Evolutionary conservation across 2,797 vertebrate species (phyloP), one percentile per base, ranked within the genome.

Genomic region (Poeciliopsis gracilis): DNA sequence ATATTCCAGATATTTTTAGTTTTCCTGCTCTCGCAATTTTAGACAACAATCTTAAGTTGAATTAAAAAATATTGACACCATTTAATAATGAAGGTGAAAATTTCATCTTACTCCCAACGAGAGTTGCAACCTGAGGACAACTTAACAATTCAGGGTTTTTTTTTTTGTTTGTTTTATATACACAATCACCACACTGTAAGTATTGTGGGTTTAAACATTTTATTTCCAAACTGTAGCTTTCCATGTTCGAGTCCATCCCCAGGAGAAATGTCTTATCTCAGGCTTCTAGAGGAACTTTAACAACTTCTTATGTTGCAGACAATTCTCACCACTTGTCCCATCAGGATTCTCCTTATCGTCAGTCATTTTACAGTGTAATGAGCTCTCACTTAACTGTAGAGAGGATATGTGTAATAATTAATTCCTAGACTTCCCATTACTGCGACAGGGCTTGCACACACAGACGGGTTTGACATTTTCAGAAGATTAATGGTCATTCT

Each of bases 351-450:
- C 45, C 69, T 49, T 69, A 72, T 84, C 84, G 30, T 77, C 53
- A 83, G 88, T 80, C 73, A 82, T 81, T 83, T 85, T 76, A 72
- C 59, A 38, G 38, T 63, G 53, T 87, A 92, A 91, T 84, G 77
- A 88, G 76, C 53, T 87, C 75, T 80, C 85, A 91, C 82, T 91
- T 91, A 88, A 83, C 75, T 85, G 13, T 51, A 78, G 77, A 85
- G 75, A 78, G 66, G 69, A 79, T 74, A 47, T 71, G 67, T 70
- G 46, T 89, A 87, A 90, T 92, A 81, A 88, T 82, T 84, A 18
- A 87, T 89, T 89, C 76, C 51, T 72, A 23, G 72, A 73, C 75
- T 79, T 75, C 76, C 66, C 79, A 86, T 91, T 91, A 86, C 84
- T 84, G 73, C 85, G 82, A 92, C 86, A 73, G 86, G 91, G 78